Percentiles rank a stretch among this genome's conserved stretches.
Evolutionary conservation across 92 coral and sea anemone genomes (phyloP).

Genomic region (Palythoa grandis): DNA sequence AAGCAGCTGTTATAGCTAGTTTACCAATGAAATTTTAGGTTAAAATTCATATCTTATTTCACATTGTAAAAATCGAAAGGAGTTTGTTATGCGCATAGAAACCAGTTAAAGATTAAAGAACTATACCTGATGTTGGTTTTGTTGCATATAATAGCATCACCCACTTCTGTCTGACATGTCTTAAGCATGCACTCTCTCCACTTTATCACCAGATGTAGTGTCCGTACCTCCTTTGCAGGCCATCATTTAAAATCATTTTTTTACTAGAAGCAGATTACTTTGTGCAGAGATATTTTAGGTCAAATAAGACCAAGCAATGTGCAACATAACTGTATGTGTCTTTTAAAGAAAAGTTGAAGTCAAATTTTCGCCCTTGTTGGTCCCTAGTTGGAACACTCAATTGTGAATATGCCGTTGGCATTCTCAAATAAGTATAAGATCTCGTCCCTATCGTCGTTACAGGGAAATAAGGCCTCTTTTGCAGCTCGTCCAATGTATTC

Average conservation of each 20-base stretch:
- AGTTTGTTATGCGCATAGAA: background rate
- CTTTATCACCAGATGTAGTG: background rate
- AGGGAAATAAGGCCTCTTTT: background rate
- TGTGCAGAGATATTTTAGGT: slow-evolving; percentile 3
- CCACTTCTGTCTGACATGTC: slow-evolving; percentile 11
- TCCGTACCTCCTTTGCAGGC: slow-evolving; percentile 11
- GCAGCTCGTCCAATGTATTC: too few relatives aligned
- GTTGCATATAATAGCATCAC: background rate
- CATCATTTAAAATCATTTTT: slow-evolving; percentile 13
- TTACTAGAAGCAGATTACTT: slow-evolving; percentile 14
- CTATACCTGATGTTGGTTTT: slow-evolving; percentile 12
- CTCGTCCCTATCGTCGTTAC: background rate
- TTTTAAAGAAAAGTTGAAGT: slow-evolving; percentile 10
- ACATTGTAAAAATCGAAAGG: slow-evolving; percentile 14
- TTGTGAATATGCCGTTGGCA: background rate
- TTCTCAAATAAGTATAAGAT: background rate
- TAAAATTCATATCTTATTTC: slow-evolving; percentile 15
- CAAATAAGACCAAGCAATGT: slow-evolving; percentile 14
- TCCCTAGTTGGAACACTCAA: slow-evolving; percentile 8
- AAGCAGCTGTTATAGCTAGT: slow-evolving; percentile 13
- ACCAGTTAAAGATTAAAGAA: slow-evolving; percentile 10
- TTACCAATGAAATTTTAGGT: slow-evolving; percentile 11
- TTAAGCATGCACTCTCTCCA: slow-evolving; percentile 14
- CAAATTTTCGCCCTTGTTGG: slow-evolving; percentile 10
- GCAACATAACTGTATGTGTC: slow-evolving; percentile 10